Conservation (phyloP, 2,797 vertebrate species). For the Pangasius sanitwongsei region DNA sequence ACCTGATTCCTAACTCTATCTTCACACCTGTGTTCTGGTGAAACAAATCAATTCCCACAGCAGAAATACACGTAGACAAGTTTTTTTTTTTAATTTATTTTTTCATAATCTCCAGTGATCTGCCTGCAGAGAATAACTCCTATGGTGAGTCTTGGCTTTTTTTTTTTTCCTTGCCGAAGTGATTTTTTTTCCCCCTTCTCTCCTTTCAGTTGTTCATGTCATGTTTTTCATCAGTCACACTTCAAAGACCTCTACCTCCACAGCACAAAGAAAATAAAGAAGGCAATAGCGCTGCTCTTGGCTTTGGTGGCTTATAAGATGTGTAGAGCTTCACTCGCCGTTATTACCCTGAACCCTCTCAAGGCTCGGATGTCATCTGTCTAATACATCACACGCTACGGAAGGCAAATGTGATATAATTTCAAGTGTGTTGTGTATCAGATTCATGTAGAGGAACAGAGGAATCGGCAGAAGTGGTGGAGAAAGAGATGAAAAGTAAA, state of each 20-base stretch:
- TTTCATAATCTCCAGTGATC: background rate
- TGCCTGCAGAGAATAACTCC: background rate
- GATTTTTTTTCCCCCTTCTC: background rate
- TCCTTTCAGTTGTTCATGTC: slow-evolving; percentile 4
- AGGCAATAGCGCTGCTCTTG: background rate
- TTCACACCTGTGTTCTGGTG: background rate
- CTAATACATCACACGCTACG: background rate
- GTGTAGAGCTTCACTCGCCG: background rate
- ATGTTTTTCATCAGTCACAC: slow-evolving; percentile 31
- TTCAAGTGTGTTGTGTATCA: background rate
- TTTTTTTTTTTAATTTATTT: background rate
- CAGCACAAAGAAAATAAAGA: slow-evolving; percentile 9
- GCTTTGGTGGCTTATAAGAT: slow-evolving; percentile 10
- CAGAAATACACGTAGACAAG: background rate
- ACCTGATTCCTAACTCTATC: background rate
- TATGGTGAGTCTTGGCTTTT: background rate
- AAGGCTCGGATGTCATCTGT: background rate
- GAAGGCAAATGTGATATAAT: background rate
- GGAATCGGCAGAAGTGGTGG: background rate
- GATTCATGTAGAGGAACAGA: background rate
- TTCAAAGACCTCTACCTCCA: slow-evolving; percentile 25
- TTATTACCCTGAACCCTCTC: slow-evolving; percentile 12
- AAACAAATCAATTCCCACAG: background rate
- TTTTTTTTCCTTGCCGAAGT: background rate
- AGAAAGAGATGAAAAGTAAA: background rate